Evolutionary conservation across 2,888 invertebrate genomes (phyloP).

Genomic region (Rotaria magnacalcarata): DNA sequence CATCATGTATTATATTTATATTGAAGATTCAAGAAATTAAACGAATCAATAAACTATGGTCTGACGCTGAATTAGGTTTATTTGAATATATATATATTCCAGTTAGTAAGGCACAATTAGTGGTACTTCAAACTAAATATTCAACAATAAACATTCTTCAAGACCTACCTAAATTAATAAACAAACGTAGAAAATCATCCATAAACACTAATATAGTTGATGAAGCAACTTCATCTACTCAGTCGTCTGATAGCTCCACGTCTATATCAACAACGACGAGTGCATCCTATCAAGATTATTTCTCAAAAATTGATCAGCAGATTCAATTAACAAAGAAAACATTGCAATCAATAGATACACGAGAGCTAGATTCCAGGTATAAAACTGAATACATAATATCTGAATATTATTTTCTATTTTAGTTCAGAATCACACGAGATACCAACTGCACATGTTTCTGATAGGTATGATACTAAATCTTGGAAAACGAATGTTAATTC

Average conservation of each 20-base stretch:
- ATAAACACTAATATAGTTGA: neutral
- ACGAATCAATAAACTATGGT: slow-evolving; percentile 20
- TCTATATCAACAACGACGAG: neutral
- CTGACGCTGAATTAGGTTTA: slow-evolving; percentile 25
- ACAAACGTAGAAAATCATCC: neutral
- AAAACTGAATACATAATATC: neutral
- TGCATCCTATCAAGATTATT: neutral
- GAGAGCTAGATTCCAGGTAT: neutral
- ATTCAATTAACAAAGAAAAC: slow-evolving; percentile 4
- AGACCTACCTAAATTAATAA: neutral
- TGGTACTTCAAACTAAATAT: neutral
- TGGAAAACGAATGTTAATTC: neutral
- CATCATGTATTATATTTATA: neutral
- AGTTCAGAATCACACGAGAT: neutral
- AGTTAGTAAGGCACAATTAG: neutral
- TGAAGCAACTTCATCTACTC: neutral
- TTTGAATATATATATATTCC: neutral
- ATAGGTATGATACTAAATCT: neutral
- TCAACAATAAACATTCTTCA: slow-evolving; percentile 8
- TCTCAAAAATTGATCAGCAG: slow-evolving; percentile 20
- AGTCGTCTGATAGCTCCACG: neutral
- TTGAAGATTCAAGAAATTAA: slow-evolving; percentile 21
- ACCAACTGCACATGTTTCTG: neutral
- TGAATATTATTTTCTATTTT: neutral
- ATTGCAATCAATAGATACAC: neutral